Evolutionary conservation across 2,888 invertebrate species (phyloP).

Genomic region (Eupithecia pulchellata): DNA sequence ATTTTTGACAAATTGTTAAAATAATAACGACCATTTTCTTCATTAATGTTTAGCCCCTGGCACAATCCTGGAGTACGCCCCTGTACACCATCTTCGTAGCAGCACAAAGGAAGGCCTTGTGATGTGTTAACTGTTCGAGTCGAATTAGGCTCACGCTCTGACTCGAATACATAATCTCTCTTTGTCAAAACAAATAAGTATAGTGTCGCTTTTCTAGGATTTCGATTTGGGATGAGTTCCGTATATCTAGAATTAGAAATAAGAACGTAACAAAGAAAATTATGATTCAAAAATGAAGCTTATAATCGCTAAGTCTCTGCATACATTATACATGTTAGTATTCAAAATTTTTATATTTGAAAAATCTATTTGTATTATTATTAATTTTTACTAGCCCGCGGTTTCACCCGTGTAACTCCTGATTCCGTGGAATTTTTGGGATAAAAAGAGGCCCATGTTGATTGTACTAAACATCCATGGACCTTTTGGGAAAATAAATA

Average conservation of each 20-base stretch:
- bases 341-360: no score
- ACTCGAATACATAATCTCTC: conserved; percentile 65
- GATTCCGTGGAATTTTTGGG: no score
- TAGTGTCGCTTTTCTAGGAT: background rate
- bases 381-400: no score
- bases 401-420: no score
- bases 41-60: background rate
- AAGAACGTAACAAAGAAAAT: background rate
- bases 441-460: no score
- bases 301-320: no score
- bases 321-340: no score
- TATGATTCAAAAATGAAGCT: no score
- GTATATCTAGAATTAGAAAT: background rate
- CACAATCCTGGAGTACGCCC: conserved; percentile 30
- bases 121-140: conserved; percentile 65
- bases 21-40: background rate
- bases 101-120: conserved; percentile 75
- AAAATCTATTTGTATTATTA: no score
- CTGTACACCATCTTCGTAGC: conserved; percentile 34
- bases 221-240: background rate
- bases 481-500: no score
- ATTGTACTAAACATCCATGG: no score
- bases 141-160: conserved; percentile 64
- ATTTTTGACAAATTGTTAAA: no score
- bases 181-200: conserved; percentile 53